Evolutionary conservation across 2,113 vertebrate genomes (phyloP).

Genomic region (Circaetus gallicus): DNA sequence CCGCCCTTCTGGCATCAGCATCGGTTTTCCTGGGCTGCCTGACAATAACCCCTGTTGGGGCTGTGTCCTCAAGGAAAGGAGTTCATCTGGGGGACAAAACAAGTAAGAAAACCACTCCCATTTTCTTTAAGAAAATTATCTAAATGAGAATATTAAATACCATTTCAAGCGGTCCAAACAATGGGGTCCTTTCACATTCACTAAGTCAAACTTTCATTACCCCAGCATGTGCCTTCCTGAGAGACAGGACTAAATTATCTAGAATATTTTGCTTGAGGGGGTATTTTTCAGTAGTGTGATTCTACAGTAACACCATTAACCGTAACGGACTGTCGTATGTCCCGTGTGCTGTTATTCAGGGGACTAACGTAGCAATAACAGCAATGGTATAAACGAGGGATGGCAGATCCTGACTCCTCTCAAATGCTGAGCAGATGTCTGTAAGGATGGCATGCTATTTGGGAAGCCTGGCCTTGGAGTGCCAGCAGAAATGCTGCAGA

Average conservation of each 20-base stretch:
- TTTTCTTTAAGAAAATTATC: not conserved
- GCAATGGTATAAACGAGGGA: not conserved
- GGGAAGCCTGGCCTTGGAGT: not conserved
- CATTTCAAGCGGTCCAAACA: not conserved
- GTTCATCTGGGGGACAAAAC: not conserved
- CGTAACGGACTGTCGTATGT: not conserved
- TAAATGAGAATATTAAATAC: not conserved
- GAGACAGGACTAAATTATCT: not conserved
- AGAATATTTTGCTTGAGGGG: not conserved
- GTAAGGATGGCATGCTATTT: not conserved
- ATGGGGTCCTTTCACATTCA: not conserved
- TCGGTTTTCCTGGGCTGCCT: not conserved
- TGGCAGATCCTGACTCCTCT: not conserved
- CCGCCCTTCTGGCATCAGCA: not conserved
- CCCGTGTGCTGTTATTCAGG: not conserved
- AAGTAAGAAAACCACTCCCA: not conserved
- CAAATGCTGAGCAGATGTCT: not conserved
- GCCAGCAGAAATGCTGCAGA: not conserved
- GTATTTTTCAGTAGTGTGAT: not conserved
- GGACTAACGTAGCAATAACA: not conserved
- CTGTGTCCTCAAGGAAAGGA: not conserved
- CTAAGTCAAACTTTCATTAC: not conserved
- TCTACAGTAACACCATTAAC: not conserved
- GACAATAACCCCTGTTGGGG: fast-evolving
- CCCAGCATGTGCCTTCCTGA: not conserved